Evolutionary conservation across 2,888 invertebrate species (phyloP), one percentile per base, ranked within the genome.

Genomic region (Neoscelio sp.): DNA sequence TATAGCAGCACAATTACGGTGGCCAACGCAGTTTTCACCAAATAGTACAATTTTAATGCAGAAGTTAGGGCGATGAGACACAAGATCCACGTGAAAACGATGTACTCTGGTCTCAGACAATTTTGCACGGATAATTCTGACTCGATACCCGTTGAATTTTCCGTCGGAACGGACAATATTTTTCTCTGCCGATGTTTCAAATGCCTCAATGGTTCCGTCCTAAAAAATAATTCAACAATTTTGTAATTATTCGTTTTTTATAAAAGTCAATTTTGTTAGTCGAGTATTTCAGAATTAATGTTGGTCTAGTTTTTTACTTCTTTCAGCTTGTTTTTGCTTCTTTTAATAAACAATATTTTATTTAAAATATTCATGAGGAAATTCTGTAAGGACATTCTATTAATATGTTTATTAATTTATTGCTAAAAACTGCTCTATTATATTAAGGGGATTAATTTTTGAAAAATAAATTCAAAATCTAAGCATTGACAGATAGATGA

Each of bases 51-150:
- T 89, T 97, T 98, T 23, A 99, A 92, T 23, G 98, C 98, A 0
- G 98, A 96, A 0, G 98, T 97, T 74, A 97, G 91, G 0, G 97
- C 96, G 35, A 99, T 95, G 87, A 99, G 93, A 85, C 98, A 96
- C 12, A 99, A 91, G 58, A 98, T 95, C 96, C 98, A 98, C 1
- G 97, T 97, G 91, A 97, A 98, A 2, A 98, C 96, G 8, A 97
- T 94, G 87, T 98, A 98, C 90, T 98, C 97, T 0, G 96, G 95
- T 82, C 94, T 93, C 48, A 92, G 91, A 84, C 95, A 95, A 48
- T 92, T 79, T 42, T 58, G 26, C 13, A 35, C 46, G 7, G 44
- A 2, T 6, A 65, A 42, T 6, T 58, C 12, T 4, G 35, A 10
- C 0, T 56, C 60, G 0, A 10, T 8, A 20, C 13, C 18, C 3